These are phyloP conservation scores for Macrophya annulata DNA, from an alignment of 2,888 invertebrate genomes.

Conservation along the genomic window DNA sequence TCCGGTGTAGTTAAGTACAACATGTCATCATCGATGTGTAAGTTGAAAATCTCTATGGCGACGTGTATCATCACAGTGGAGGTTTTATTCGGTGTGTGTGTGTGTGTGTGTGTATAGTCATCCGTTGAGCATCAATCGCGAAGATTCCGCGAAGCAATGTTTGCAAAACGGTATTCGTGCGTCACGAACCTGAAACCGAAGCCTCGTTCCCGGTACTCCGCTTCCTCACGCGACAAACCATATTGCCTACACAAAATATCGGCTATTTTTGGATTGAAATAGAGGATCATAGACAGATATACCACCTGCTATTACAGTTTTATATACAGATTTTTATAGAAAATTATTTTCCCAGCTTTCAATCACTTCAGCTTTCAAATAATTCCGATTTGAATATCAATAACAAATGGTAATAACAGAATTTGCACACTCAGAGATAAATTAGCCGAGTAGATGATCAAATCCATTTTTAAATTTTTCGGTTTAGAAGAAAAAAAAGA, in stretches of 20 bases:
- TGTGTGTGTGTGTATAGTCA: slow-evolving; percentile 17
- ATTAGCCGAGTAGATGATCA: not conserved
- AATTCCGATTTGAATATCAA: not conserved
- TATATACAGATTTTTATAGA: not conserved
- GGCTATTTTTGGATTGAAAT: not conserved
- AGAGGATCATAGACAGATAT: slow-evolving; percentile 2
- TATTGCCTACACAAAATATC: not conserved
- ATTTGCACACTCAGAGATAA: not conserved
- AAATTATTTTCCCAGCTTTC: not conserved
- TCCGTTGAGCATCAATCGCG: slow-evolving; percentile 32
- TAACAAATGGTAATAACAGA: not conserved
- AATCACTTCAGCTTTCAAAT: not conserved
- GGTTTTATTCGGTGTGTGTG: not conserved
- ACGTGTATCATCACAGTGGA: not conserved
- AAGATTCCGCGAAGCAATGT: slow-evolving; percentile 48
- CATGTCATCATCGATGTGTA: not conserved
- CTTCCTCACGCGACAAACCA: slow-evolving; percentile 29
- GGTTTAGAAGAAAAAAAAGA: too few species aligned
- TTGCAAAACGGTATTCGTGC: slow-evolving; percentile 44
- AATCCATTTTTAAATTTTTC: not conserved
- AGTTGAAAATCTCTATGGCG: not conserved
- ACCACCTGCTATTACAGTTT: not conserved
- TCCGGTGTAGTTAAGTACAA: slow-evolving; percentile 5
- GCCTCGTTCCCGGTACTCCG: slow-evolving; percentile 42
- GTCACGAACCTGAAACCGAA: slow-evolving; percentile 41